Evolutionary conservation across 2,797 vertebrate species (phyloP).

Genomic region (Cichlasoma orientale): DNA sequence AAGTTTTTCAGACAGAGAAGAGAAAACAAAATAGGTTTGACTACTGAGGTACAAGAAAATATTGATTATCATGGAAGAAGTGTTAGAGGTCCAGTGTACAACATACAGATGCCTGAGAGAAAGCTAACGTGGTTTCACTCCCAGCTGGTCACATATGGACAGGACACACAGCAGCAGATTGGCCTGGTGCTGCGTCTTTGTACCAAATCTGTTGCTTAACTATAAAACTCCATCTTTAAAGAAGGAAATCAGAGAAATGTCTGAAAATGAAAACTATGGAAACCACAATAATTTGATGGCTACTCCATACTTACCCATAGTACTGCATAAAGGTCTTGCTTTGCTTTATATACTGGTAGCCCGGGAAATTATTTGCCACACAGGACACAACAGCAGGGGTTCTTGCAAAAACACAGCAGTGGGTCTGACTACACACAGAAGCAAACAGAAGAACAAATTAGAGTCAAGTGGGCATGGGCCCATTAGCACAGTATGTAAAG

Average conservation of each 20-base stretch:
- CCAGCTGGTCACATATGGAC: not conserved
- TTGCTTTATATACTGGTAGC: too few species aligned
- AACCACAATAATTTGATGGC: not conserved
- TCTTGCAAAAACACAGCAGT: too few species aligned
- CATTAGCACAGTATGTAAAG: too few species aligned
- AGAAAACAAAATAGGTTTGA: not conserved
- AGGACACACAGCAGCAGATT: too few species aligned
- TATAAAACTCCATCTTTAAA: not conserved
- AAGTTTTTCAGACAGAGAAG: not conserved
- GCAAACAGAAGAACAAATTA: too few species aligned
- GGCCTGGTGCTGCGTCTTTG: too few species aligned
- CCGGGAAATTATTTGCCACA: too few species aligned
- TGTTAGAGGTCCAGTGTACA: not conserved
- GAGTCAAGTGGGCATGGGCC: too few species aligned
- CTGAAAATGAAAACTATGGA: not conserved
- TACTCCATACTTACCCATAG: not conserved
- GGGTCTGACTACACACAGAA: too few species aligned
- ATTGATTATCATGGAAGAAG: slow-evolving; percentile 14
- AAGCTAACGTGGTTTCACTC: not conserved
- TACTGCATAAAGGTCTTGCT: not conserved
- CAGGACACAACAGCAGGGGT: too few species aligned
- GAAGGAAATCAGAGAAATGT: not conserved
- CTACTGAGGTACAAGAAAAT: slow-evolving; percentile 6
- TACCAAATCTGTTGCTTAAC: not conserved
- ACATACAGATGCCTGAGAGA: not conserved